Base-by-base conservation (phyloP, 2,888 invertebrate genomes). In the Ophion ventricosus region DNA sequence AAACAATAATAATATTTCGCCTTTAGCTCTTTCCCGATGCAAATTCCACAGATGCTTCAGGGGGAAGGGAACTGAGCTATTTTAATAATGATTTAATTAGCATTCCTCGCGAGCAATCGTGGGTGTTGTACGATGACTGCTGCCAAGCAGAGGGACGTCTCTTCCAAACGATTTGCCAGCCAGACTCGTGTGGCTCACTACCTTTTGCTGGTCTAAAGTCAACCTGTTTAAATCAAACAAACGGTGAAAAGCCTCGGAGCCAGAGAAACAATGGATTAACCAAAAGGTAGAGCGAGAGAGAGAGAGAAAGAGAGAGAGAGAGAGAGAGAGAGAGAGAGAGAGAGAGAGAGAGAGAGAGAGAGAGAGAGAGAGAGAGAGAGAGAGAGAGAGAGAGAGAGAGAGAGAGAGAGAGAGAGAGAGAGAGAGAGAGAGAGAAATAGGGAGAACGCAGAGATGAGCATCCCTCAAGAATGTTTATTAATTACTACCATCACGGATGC, bases 31-130 rank as follows among this genome's bases (percentile, higher is more conserved):
- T 11, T 61, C 69, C 11, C 59, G 85, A 86, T 84, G 82, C 82
- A 82, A 89, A 90, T 89, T 64, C 87, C 87, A 88, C 87, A 85
- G 88, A 78, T 88, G 86, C 82, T 74, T 66, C 84, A 88, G 89
- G 88, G 89, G 91, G 8, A 20, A 20, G 26, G 70, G 70, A 79
- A 57, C 43, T 40, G 86, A 89, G 91, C 90, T 88, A 92, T 92
- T 92, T 92, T 92, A 92, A 91, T 92, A 91, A 92, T 91, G 91
- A 91, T 93, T 93, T 93, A 93, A 93, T 93, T 92, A 93, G 92
- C 92, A 93, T 93, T 93, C 93, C 81, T 69, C 26, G 59, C 59
- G 43, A n/a, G 35, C 56, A 79, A 57, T 81, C 64, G 59, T 40
- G 23, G 35, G 66, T 40, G 56, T 75, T 75, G 56, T 76, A 29